phyloP scores from a whole-genome alignment of 1,140 invertebrate species.

The Drosophila serrata region DNA sequence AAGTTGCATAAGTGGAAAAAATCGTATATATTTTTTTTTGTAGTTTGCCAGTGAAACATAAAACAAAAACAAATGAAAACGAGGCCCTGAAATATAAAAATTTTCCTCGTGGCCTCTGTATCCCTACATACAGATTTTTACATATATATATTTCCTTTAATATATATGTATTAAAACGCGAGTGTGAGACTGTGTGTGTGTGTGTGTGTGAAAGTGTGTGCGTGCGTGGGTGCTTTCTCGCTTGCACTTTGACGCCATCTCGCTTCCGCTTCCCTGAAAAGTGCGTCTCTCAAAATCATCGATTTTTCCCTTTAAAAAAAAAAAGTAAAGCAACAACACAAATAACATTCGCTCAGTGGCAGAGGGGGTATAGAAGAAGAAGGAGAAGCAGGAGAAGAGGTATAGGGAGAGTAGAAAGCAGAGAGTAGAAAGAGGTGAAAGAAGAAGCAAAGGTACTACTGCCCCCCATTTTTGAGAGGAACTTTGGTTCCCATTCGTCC shows the following conservation, averaged over 20 bases:
- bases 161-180: constrained; percentile 3
- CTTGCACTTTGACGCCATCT: constrained; percentile 7
- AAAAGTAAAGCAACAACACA: constrained; percentile 28
- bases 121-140: constrained; percentile 21
- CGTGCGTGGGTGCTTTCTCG: constrained; percentile 29
- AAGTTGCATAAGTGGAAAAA: constrained; percentile 74
- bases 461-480: constrained; percentile 63
- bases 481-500: background rate
- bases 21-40: constrained; percentile 4
- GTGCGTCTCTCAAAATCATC: constrained; percentile 54
- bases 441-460: constrained; percentile 63
- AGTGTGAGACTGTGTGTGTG: background rate
- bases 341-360: background rate
- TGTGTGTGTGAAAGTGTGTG: constrained; percentile 7
- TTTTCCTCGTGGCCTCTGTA: constrained; percentile 14
- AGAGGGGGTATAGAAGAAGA: background rate
- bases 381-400: background rate
- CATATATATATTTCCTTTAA: constrained; percentile 7
- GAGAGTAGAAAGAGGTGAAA: constrained; percentile 6
- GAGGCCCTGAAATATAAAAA: background rate
- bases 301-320: constrained; percentile 56
- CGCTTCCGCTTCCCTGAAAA: constrained; percentile 4
- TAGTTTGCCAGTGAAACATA: constrained; percentile 1
- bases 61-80: background rate
- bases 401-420: background rate